These are phyloP conservation scores for Tetramorium alpestre DNA, from an alignment of 1,140 invertebrate species.

Conservation along the genomic window DNA sequence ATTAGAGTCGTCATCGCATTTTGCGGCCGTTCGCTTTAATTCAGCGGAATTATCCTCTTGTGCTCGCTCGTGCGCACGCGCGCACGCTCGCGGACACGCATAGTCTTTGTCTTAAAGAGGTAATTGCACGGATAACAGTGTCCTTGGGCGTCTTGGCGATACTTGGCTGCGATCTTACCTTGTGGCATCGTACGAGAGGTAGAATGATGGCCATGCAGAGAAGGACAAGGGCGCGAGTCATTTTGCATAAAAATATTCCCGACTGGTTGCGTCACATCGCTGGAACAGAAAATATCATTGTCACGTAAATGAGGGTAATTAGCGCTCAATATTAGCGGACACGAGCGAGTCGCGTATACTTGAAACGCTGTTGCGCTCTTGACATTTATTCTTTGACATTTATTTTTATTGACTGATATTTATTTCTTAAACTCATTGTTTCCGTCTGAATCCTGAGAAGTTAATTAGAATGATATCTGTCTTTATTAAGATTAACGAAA, in stretches of 20 bases:
- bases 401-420: too few species aligned
- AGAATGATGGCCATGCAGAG: slow-evolving; percentile 83
- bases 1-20: slow-evolving; percentile 57
- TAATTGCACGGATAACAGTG: slow-evolving; percentile 49
- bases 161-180: slow-evolving; percentile 78
- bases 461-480: background rate
- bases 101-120: slow-evolving; percentile 56
- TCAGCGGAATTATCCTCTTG: slow-evolving; percentile 36
- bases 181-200: slow-evolving; percentile 85
- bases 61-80: background rate
- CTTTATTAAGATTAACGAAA: background rate
- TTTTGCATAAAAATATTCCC: slow-evolving; percentile 84
- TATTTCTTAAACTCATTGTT: background rate
- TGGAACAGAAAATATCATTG: slow-evolving; percentile 77
- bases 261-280: slow-evolving; percentile 85
- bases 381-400: too few species aligned
- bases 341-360: background rate
- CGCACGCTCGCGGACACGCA: background rate
- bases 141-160: slow-evolving; percentile 58
- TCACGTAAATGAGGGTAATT: slow-evolving; percentile 13
- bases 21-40: slow-evolving; percentile 48
- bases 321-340: background rate
- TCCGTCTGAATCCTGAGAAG: background rate
- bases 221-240: slow-evolving; percentile 84
- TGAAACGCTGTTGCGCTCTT: background rate